Base-by-base conservation (phyloP, 2,113 vertebrate species). In the Macquaria ambigua region DNA sequence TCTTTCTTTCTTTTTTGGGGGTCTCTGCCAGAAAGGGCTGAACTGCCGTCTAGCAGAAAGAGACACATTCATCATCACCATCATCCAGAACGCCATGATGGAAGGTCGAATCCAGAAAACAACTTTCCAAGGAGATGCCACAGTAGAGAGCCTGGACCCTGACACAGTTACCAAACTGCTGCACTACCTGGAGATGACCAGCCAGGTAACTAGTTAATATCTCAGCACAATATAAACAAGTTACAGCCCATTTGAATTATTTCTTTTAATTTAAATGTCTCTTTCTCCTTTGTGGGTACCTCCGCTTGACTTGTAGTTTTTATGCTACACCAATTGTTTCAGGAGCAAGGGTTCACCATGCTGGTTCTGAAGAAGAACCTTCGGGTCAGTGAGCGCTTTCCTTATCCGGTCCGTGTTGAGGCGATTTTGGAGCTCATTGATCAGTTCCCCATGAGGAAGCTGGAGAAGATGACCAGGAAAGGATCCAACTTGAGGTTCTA, bases 21-120 rank as follows among this genome's bases (percentile, higher is more conserved):
- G 20, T 82, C 8, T 59, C 31, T 18, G 31, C 52, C 73, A 95
- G 77, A 93, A 92, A 85, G 93, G 87, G 4, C 84, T 97, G 28
- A 94, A 94, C 84, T 97, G 96, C 62, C 93, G 69, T n/a, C 89
- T 97, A 39, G 96, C 95, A 50, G 94, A 95, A 66, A 94, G 96
- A 90, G 95, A 96, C 82, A 96, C 95, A 1, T 91, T 95, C 67
- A 91, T 96, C 43, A 87, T 97, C 66, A 95, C 91, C 76, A 91
- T 97, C 83, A 95, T 97, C 87, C 95, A 96, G 86, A 96, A 96
- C 14, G 96, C 95, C 69, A 95, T 95, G 95, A 95, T 96, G 95
- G 96, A 95, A 85, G 96, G 95, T 41, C 94, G 93, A 41, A 93
- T 96, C 77, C 92, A 93, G 73, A 94, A 90, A 67, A 94, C 93